Evolutionary conservation across 2,888 invertebrate genomes (phyloP), one percentile per base, ranked within the genome.

Genomic region (Drosophila histrio): DNA sequence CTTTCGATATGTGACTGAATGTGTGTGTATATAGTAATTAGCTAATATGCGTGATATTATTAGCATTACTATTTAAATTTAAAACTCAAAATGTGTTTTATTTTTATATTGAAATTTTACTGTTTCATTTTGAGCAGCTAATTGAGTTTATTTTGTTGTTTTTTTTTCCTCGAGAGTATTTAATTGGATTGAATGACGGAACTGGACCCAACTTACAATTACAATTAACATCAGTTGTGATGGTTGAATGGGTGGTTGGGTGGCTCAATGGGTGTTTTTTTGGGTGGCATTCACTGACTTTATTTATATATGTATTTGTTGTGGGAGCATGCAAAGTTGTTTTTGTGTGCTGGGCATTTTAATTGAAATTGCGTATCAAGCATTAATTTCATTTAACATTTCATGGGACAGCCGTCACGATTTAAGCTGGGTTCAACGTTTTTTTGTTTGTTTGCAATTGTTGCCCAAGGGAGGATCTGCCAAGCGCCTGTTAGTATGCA

Each of bases 331-430:
- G 13, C 41, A 15, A 44, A 36, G 21, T 56, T 59, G 32, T 59
- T 32, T 59, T 24, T 41, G 22, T 41, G 22, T 59, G 38, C 49
- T 44, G 57, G 43, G 58, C 53, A 66, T 63, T 73, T 71, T 73
- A 73, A 73, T 73, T 73, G 71, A 73, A 70, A 67, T 67, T 66
- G 62, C 60, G 66, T 63, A 66, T 59, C 70, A 49, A 41, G 63
- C 59, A 73, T 70, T 70, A 71, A 71, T 73, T 73, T 73, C 57
- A 62, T 70, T 70, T 70, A 39, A 61, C 58, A 65, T 61, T 62
- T 58, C 65, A 58, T 54, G 36, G 46, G 46, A 56, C 54, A 52
- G 36, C 22, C 65, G 56, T 60, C 52, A 47, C 44, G 60, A 46
- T 65, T 43, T 56, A 66, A 66, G 28, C 41, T 21, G 50, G 46